A percentile compares a stretch with the other conserved stretches of the same genome.
Evolutionary conservation across 2,113 vertebrate genomes (phyloP).

Genomic region (Phylloscopus trochiloides): DNA sequence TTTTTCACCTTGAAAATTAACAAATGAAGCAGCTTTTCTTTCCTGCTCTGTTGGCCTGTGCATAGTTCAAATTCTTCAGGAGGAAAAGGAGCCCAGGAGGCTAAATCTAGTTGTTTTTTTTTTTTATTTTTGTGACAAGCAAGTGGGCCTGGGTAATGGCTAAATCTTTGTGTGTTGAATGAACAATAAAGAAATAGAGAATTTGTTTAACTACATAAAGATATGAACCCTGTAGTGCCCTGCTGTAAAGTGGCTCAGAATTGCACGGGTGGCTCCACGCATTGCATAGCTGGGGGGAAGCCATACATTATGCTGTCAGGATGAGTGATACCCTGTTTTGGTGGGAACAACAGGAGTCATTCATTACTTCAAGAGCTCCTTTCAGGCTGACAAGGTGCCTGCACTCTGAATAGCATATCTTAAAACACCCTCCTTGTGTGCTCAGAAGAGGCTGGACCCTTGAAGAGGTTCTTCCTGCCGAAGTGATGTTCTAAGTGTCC

Average conservation of each 20-base stretch:
- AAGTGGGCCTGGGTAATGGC: not conserved
- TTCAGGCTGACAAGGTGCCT: not conserved
- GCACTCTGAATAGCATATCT: not conserved
- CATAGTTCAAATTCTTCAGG: not conserved
- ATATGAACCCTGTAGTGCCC: not conserved
- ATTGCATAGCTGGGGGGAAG: not conserved
- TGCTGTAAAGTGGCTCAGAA: not conserved
- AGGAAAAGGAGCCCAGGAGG: not conserved
- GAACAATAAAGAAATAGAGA: not conserved
- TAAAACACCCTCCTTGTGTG: not conserved
- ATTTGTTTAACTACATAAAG: conserved; percentile 10
- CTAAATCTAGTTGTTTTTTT: not conserved
- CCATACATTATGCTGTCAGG: conserved; percentile 31
- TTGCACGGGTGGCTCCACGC: not conserved
- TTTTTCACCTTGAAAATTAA: not conserved
- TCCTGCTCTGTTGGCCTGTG: not conserved
- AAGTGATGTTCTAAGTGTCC: not conserved
- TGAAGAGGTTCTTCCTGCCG: not conserved
- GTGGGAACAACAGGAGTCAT: conserved; percentile 32
- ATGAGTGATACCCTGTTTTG: conserved; percentile 56
- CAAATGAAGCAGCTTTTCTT: not conserved
- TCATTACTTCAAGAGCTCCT: conserved; percentile 39
- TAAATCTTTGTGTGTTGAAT: not conserved
- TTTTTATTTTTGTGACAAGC: not conserved
- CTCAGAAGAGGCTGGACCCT: not conserved